Percentiles rank a stretch among this genome's conserved stretches.
phyloP scores from a whole-genome alignment of 2,888 invertebrate genomes.

The Leucophenga montana region DNA sequence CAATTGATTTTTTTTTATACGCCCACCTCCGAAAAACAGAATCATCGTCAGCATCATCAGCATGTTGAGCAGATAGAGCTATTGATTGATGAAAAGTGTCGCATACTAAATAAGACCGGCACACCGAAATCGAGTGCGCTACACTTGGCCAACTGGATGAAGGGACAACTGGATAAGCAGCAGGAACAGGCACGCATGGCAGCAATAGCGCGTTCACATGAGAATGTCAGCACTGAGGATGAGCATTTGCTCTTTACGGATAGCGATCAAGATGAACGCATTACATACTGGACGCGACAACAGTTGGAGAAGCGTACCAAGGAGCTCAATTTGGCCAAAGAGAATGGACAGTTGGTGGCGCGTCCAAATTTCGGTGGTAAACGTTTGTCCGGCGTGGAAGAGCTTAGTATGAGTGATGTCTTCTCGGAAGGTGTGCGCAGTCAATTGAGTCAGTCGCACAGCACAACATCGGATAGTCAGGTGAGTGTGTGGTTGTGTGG shows the following conservation, averaged over 20 bases:
- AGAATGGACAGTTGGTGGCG: slow-evolving; percentile 65
- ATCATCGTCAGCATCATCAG: slow-evolving; percentile 44
- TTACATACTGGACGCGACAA: slow-evolving; percentile 80
- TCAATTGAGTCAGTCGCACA: slow-evolving; percentile 80
- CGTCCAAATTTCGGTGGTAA: slow-evolving; percentile 66
- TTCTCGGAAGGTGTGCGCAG: slow-evolving; percentile 66
- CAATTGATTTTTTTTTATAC: background rate
- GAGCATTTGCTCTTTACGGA: slow-evolving; percentile 64
- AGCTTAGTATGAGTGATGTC: slow-evolving; percentile 73
- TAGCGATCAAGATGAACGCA: slow-evolving; percentile 70
- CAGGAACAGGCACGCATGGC: slow-evolving; percentile 73
- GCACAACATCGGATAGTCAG: slow-evolving; percentile 86
- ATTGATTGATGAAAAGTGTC: slow-evolving; percentile 79
- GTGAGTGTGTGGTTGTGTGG: no score
- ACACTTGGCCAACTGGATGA: slow-evolving; percentile 87
- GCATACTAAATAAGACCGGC: slow-evolving; percentile 77
- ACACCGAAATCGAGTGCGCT: slow-evolving; percentile 82
- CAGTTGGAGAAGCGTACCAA: slow-evolving; percentile 81
- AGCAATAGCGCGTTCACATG: slow-evolving; percentile 62
- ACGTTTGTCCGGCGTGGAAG: slow-evolving; percentile 72
- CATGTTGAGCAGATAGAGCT: slow-evolving; percentile 76
- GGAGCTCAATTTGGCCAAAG: slow-evolving; percentile 78
- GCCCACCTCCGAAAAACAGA: background rate
- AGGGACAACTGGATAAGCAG: slow-evolving; percentile 80
- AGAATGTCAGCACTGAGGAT: slow-evolving; percentile 70